Conservation (phyloP, 2,113 vertebrate species). For the Zingel zingel region DNA sequence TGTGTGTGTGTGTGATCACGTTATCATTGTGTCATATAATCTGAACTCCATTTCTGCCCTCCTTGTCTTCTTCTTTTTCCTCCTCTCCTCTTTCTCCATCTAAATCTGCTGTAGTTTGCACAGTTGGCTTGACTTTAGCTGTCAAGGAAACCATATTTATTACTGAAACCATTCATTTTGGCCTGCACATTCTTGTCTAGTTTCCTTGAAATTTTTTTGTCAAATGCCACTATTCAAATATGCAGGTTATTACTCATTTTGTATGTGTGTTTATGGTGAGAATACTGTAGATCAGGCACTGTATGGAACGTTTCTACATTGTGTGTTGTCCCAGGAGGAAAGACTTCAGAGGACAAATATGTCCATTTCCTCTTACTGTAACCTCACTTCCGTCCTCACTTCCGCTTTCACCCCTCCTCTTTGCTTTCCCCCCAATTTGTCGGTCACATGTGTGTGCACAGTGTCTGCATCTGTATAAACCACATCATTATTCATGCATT, state of each 20-base stretch:
- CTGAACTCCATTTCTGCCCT: slow-evolving; percentile 42
- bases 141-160: slow-evolving; percentile 11
- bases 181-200: neutral
- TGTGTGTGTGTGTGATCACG: slow-evolving; percentile 36
- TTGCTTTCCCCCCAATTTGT: neutral
- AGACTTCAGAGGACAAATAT: slow-evolving; percentile 61
- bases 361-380: slow-evolving; percentile 65
- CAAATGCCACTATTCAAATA: neutral
- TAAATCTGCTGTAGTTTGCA: slow-evolving; percentile 11
- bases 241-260: neutral
- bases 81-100: neutral
- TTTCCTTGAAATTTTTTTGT: slow-evolving; percentile 3
- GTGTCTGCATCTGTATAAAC: neutral
- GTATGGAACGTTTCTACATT: slow-evolving; percentile 44
- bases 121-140: slow-evolving; percentile 6
- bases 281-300: neutral
- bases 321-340: slow-evolving; percentile 57
- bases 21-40: slow-evolving; percentile 67
- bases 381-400: slow-evolving; percentile 52
- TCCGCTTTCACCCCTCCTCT: slow-evolving; percentile 28
- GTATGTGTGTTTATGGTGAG: no score
- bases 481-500: neutral
- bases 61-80: neutral
- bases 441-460: neutral
- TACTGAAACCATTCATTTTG: neutral